phyloP scores from a whole-genome alignment of 2,113 vertebrate genomes.

The Furnarius figulus region DNA sequence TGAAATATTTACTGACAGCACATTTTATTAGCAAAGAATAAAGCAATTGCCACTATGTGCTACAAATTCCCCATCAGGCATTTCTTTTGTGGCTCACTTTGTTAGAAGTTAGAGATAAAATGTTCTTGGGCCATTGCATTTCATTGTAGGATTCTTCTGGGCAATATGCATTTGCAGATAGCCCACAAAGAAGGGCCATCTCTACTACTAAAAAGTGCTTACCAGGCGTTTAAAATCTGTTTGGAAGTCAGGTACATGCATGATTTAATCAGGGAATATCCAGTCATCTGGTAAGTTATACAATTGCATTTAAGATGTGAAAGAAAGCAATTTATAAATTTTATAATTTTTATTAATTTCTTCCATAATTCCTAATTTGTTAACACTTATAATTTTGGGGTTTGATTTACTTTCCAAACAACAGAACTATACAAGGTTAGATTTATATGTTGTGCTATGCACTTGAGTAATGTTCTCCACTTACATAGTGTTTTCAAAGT shows the following conservation, averaged over 20 bases:
- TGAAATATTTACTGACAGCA: background rate
- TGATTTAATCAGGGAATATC: background rate
- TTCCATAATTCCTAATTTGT: background rate
- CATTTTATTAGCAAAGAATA: background rate
- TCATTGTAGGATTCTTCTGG: background rate
- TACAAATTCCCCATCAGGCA: background rate
- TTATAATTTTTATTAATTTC: background rate
- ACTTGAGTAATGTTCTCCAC: background rate
- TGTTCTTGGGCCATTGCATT: background rate
- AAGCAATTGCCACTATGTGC: background rate
- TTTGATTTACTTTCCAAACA: background rate
- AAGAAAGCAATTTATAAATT: background rate
- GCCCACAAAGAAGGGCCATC: background rate
- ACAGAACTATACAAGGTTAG: background rate
- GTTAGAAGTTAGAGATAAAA: background rate
- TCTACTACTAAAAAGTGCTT: background rate
- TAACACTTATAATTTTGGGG: background rate
- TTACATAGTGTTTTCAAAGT: background rate
- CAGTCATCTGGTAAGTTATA: background rate
- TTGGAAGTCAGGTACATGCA: background rate
- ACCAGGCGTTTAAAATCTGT: background rate
- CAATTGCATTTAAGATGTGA: background rate
- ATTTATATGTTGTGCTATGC: background rate
- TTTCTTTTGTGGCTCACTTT: background rate
- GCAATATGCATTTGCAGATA: background rate